Percentiles rank a stretch among this genome's conserved stretches.
Conservation (phyloP, 2,113 vertebrate species). For the Mixornis gularis region DNA sequence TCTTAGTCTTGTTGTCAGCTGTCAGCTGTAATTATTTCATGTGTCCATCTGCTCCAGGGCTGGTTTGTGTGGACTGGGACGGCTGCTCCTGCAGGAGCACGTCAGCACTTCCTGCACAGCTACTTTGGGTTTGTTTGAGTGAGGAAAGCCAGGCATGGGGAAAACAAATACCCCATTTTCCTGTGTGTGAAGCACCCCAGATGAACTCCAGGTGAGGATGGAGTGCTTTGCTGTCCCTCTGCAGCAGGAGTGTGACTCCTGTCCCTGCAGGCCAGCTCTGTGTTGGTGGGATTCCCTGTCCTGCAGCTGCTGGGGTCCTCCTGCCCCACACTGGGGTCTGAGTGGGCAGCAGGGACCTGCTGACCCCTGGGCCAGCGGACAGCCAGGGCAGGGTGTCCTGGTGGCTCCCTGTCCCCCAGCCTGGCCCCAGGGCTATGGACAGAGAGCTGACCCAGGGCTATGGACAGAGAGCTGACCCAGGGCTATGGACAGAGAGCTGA, state of each 20-base stretch:
- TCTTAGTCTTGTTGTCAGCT: not conserved
- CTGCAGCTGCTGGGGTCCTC: too few relatives aligned
- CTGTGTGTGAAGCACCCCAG: not conserved
- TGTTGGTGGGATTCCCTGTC: fast-evolving
- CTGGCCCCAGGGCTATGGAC: not conserved
- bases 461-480: not conserved
- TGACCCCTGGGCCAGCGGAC: fast-evolving
- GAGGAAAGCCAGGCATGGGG: fast-evolving
- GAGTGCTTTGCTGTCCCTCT: not conserved
- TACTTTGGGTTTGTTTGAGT: fast-evolving
- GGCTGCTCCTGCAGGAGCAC: not conserved
- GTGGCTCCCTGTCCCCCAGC: fast-evolving
- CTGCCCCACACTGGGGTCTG: not conserved
- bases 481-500: not conserved
- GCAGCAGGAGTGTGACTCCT: fast-evolving
- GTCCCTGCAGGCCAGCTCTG: not conserved
- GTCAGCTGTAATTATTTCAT: not conserved
- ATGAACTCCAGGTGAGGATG: fast-evolving
- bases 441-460: not conserved
- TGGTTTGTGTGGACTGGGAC: fast-evolving
- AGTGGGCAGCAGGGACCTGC: too few relatives aligned
- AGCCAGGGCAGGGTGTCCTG: not conserved
- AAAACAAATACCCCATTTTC: fast-evolving
- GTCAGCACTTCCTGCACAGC: fast-evolving
- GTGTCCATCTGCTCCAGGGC: not conserved